Base-by-base conservation (phyloP, 2,113 vertebrate genomes). In the Osmerus eperlanus region DNA sequence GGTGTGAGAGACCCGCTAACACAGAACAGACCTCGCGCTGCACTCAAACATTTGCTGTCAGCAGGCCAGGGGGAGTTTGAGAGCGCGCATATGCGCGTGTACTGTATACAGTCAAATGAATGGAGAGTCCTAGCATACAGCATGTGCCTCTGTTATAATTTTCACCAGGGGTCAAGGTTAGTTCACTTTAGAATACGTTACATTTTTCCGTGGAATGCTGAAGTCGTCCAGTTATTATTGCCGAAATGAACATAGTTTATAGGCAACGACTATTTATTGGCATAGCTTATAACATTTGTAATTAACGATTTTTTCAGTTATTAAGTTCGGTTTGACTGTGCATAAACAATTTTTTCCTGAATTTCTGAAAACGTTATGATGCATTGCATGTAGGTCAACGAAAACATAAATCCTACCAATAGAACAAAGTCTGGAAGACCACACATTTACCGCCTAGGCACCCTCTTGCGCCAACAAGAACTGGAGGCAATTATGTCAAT, bases 381-480 rank as follows among this genome's bases (percentile, higher is more conserved):
- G 41, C 41, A 47, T 7, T 47, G 41, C 85, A 92, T 89, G 73
- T 90, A 79, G 89, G 86, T 93, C 86, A 89, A 25, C 23, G 71
- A 92, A 59, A 89, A 86, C 85, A 69, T 77, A 84, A 80, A 76
- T 78, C 74, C 41, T 83, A 69, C 71, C 77, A 69, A 73, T 69
- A 83, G 79, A 79, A 75, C 13, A 68, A 47, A 7, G 25, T 64
- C 68, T 89, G 83, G 78, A 77, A 78, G 78, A 53, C 8, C 66
- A 25, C 83, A 70, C 82, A 78, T 77, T 72, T 67, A 66, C 68
- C 66, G 61, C 71, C 75, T 80, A 62, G 18, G 75, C 74, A 81
- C 74, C 78, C 80, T 47, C 62, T 54, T 61, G 72, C 47, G 55
- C 79, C 59, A 63, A 82, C 63, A 80, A 78, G 77, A 79, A 70